phyloP scores from a whole-genome alignment of 2,888 invertebrate genomes.

The Myopa tessellatipennis region DNA sequence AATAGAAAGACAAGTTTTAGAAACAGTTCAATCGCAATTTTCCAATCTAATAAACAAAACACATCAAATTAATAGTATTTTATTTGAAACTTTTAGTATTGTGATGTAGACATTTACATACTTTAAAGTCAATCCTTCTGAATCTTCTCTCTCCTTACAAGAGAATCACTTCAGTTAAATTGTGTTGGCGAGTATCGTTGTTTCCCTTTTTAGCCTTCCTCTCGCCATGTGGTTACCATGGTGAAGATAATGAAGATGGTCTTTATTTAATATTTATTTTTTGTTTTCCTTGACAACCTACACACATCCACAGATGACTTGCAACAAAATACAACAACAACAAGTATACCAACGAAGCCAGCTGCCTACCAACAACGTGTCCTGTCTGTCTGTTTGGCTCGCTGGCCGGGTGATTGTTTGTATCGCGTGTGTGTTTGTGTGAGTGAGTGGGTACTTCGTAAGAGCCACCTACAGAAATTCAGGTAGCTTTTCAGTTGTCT shows the following conservation, averaged over 20 bases:
- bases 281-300: slow-evolving; percentile 8
- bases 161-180: slow-evolving; percentile 1
- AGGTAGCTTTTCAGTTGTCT: too few relatives aligned
- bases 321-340: neutral
- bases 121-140: too few relatives aligned
- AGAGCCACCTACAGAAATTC: neutral
- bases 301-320: neutral
- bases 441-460: neutral
- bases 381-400: slow-evolving; percentile 11
- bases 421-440: neutral
- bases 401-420: neutral
- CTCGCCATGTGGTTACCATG: neutral
- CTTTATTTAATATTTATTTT: slow-evolving; percentile 2
- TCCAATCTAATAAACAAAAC: too few relatives aligned
- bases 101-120: too few relatives aligned
- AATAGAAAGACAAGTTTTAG: too few relatives aligned
- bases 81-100: too few relatives aligned
- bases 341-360: neutral
- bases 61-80: too few relatives aligned
- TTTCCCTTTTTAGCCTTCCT: slow-evolving; percentile 10
- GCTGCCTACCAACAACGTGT: slow-evolving; percentile 31
- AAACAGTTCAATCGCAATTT: too few relatives aligned
- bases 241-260: neutral
- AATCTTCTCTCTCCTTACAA: neutral
- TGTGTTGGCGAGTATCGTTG: neutral